Percentiles rank a stretch among this genome's conserved stretches.
These are phyloP conservation scores for Brachionus asplanchnoidis DNA, from an alignment of 1,140 invertebrate species.

Conservation along the genomic window DNA sequence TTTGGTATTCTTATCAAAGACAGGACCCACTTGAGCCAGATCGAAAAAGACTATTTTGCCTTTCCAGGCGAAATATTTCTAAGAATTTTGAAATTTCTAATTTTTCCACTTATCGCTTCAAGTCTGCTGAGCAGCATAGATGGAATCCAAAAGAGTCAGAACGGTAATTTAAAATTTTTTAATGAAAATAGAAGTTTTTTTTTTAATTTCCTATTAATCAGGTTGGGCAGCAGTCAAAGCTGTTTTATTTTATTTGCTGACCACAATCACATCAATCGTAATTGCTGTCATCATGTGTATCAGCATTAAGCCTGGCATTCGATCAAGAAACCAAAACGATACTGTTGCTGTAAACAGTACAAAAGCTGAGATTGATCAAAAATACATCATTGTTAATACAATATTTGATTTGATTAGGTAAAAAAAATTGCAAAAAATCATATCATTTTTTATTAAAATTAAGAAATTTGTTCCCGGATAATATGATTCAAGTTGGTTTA, in stretches of 20 bases:
- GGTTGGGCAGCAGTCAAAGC: constrained; percentile 47
- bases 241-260: background rate
- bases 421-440: background rate
- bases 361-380: constrained; percentile 25
- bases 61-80: constrained; percentile 30
- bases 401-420: constrained; percentile 10
- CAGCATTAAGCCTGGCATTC: constrained; percentile 18
- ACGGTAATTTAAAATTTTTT: background rate
- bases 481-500: background rate
- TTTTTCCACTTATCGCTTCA: constrained; percentile 12
- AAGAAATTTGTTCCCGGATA: constrained; percentile 16
- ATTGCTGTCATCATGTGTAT: constrained; percentile 57
- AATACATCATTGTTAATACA: background rate
- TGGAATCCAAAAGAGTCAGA: background rate
- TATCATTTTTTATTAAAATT: background rate
- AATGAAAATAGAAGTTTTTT: background rate
- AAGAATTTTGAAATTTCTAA: constrained; percentile 21
- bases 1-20: background rate
- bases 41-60: constrained; percentile 22
- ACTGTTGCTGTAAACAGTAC: background rate
- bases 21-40: background rate
- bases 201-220: background rate
- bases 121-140: background rate
- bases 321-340: constrained; percentile 56
- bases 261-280: background rate